Evolutionary conservation across 30 jellyfish, hydroid and myxozoan genomes (phyloP).

Genomic region (Chrysaora quinquecirrha): DNA sequence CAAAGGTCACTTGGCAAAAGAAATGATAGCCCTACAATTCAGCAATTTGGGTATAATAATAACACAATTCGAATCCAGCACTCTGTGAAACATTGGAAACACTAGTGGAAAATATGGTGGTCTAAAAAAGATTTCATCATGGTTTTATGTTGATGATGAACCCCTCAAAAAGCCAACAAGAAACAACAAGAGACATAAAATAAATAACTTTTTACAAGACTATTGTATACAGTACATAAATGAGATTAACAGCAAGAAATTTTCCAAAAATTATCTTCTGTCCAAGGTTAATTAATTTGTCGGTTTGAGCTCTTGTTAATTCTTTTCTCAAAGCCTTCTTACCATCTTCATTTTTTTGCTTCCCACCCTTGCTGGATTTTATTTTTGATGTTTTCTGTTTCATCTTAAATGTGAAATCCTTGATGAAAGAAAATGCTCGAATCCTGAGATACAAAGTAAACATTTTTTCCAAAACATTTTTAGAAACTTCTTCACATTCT

Average conservation of each 20-base stretch:
- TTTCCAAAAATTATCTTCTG: neutral
- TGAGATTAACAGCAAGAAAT: neutral
- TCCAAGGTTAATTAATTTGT: neutral
- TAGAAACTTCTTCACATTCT: neutral
- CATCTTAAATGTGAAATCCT: neutral
- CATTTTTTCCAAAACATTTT: conserved; percentile 1
- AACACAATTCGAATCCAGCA: conserved; percentile 42
- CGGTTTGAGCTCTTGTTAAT: neutral
- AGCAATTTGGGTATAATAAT: conserved; percentile 41
- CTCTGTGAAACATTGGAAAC: conserved; percentile 40
- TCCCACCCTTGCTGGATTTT: neutral
- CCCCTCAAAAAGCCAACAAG: conserved; percentile 29
- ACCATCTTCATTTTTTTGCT: neutral
- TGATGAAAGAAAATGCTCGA: neutral
- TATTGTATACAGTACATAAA: neutral
- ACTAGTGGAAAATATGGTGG: conserved; percentile 47
- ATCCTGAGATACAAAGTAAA: conserved; percentile 2
- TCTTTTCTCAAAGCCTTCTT: neutral
- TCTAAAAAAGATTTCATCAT: conserved; percentile 17
- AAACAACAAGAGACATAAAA: neutral
- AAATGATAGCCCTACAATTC: conserved; percentile 30
- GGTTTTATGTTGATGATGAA: conserved; percentile 29
- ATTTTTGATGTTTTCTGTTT: neutral
- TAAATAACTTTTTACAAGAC: neutral
- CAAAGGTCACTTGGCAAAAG: conserved; percentile 50